Base-by-base conservation (phyloP, 2,888 invertebrate species). In the Synanthedon andrenaeformis region DNA sequence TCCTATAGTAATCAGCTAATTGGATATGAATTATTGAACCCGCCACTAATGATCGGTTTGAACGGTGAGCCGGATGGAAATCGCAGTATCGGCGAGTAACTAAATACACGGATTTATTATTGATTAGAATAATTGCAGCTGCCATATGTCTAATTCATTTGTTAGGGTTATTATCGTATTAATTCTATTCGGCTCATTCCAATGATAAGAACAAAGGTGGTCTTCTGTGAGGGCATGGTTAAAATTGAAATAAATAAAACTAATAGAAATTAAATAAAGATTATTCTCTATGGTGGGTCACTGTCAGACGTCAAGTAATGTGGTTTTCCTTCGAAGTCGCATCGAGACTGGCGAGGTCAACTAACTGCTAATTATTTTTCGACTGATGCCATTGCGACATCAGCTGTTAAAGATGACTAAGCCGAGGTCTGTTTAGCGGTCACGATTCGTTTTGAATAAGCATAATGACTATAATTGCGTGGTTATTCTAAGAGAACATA, bases 311-410 rank as follows among this genome's bases (percentile, higher is more conserved):
- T 67, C 63, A 28, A 35, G 35, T 35, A 35, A 67, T 76, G 78
- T 71, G 78, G 76, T 78, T 82, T 79, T 74, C 75, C 74, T 79
- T 72, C 71, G 69, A 64, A 59, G 66, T 62, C 61, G 63, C 55
- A 60, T 58, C 62, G 65, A 35, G 35, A 35, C 35, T 28, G 45
- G 12, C 75, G 78, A 83, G 84, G 83, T 76, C 78, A 67, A 63
- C 71, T 74, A 73, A 78, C 76, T 76, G 76, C 78, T 82, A 82
- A 84, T 84, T 82, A 82, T 82, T 80, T 79, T 81, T 79, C 69
- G 79, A 73, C 72, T 72, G 68, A 66, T 67, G 64, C 66, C 63
- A 63, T 79, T 79, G 73, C 79, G 71, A 79, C 74, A 81, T 71
- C 71, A 68, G 61, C 66, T 59, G 60, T 52, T 65, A 67, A 59